Base-by-base conservation (phyloP, 1,140 invertebrate genomes). In the Drosophila nigromelanica region DNA sequence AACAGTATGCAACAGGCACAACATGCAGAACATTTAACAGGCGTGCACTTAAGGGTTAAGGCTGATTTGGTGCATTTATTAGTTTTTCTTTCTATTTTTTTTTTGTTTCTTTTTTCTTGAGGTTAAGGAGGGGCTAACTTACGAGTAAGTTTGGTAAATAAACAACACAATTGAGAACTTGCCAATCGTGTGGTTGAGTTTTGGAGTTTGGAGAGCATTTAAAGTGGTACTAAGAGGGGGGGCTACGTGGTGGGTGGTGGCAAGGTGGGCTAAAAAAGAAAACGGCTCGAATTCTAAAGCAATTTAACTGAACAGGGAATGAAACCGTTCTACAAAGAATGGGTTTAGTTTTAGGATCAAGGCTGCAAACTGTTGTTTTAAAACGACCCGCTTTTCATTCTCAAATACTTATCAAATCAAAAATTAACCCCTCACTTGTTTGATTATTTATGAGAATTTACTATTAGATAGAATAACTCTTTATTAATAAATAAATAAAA, bases 131-230 rank as follows among this genome's bases (percentile, higher is more conserved):
- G 1, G 42, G 55, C 47, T 73, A 59, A 73, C 62, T 67, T 67
- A 50, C 55, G 39, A 71, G 55, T 40, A 73, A 60, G 42, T 55
- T 55, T 51, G 60, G 43, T 56, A 76, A 60, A 76, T 33, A 73
- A 56, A 61, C 52, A 78, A 80, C 71, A 81, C 83, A 87, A 82
- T 87, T 87, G 82, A 87, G 78, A 87, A 87, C 82, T 87, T 87
- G 82, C 78, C 82, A 86, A 86, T 86, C 63, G 78, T 76, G 80
- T 66, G 58, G 37, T 72, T 35, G 7, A 35, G 33, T 35, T 35
- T 35, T 35, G 6, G 27, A 27, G 27, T 35, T 35, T 78, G 73
- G 39, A 74, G 70, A 78, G 77, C 81, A 77, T 78, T 74, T 63
- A 80, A 66, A 77, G 62, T 50, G 62, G 74, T 86, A 47, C 64